Evolutionary conservation across 2,113 vertebrate species (phyloP).

Genomic region (Vulpes lagopus): DNA sequence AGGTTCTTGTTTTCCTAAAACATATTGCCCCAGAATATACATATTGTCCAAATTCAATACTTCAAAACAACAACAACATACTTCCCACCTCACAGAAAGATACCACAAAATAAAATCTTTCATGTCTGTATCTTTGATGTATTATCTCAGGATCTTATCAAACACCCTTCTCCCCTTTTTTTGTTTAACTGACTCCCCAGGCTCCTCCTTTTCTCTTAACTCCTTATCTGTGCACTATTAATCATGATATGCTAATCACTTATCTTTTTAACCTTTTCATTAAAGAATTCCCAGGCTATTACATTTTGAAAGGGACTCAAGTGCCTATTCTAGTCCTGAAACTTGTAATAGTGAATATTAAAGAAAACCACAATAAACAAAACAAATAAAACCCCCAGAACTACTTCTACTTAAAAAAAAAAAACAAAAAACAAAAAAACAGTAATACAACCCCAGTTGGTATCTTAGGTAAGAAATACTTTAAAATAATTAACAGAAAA

Average conservation of each 20-base stretch:
- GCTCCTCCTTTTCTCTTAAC: background rate
- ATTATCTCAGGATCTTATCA: conserved; percentile 23
- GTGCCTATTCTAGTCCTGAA: background rate
- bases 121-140: background rate
- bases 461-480: conserved; percentile 50
- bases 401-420: conserved; percentile 36
- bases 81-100: background rate
- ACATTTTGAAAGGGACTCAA: conserved; percentile 22
- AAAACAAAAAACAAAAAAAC: background rate
- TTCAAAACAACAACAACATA: conserved; percentile 11
- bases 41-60: conserved; percentile 14
- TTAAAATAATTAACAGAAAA: conserved; percentile 58
- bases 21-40: background rate
- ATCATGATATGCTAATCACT: conserved; percentile 28
- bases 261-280: conserved; percentile 35
- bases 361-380: conserved; percentile 40
- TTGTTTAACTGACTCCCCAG: conserved; percentile 33
- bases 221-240: conserved; percentile 1
- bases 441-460: background rate
- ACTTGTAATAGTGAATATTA: conserved; percentile 39
- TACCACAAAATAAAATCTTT: conserved; percentile 8
- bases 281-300: background rate
- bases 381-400: background rate
- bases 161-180: background rate
- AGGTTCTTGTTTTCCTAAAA: conserved; percentile 37